Conservation (phyloP, 2,888 invertebrate species). For the Hesperia comma region DNA sequence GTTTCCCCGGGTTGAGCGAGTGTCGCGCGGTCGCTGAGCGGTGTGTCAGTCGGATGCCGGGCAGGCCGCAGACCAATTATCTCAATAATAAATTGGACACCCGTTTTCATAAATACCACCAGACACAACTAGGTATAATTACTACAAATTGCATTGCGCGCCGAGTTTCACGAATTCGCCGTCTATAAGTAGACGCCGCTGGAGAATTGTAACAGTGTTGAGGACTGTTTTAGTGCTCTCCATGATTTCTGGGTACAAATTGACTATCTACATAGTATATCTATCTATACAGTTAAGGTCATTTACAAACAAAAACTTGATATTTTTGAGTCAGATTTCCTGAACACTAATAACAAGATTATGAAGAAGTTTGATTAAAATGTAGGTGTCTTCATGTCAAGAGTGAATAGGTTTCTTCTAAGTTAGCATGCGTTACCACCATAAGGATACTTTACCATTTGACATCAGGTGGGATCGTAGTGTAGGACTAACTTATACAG, state of each 20-base stretch:
- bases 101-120: slow-evolving; percentile 44
- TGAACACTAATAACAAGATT: no score
- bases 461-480: no score
- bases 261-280: no score
- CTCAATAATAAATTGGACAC: slow-evolving; percentile 42
- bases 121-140: slow-evolving; percentile 49
- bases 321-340: no score
- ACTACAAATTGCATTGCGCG: slow-evolving; percentile 46
- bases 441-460: no score
- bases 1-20: slow-evolving; percentile 14
- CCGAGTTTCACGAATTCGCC: slow-evolving; percentile 33
- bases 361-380: no score
- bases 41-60: slow-evolving; percentile 42
- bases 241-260: background rate
- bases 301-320: no score
- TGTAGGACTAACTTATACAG: no score
- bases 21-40: slow-evolving; percentile 16
- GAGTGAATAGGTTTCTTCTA: no score
- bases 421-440: no score
- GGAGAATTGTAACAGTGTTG: slow-evolving; percentile 3
- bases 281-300: no score
- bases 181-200: slow-evolving; percentile 13
- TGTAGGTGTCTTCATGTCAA: no score
- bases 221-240: slow-evolving; percentile 6
- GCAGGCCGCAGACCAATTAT: slow-evolving; percentile 48